phyloP scores from a whole-genome alignment of 2,888 invertebrate genomes.

The Branchipolynoe longqiensis region DNA sequence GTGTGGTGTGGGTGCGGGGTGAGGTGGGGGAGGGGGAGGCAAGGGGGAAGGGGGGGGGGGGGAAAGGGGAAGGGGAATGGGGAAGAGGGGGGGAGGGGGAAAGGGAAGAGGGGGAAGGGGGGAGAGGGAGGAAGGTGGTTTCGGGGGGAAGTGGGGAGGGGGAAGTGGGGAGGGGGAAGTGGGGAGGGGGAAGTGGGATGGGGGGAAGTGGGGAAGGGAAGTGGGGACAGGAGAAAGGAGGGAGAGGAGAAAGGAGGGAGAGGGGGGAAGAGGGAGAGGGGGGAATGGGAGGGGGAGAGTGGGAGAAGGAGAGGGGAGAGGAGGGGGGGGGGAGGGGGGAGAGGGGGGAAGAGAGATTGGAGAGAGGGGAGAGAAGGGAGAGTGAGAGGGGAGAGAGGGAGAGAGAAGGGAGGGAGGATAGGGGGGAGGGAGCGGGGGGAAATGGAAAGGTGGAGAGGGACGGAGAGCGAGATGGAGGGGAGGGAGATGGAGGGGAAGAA shows the following conservation, averaged over 20 bases:
- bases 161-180: conserved; percentile 1
- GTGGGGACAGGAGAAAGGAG: conserved; percentile 3
- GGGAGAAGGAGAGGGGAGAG: too few relatives aligned
- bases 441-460: too few relatives aligned
- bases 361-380: too few relatives aligned
- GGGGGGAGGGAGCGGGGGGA: too few relatives aligned
- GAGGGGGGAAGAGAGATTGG: not conserved
- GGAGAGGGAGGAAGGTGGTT: not conserved
- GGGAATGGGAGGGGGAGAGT: too few relatives aligned
- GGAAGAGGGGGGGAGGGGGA: not conserved
- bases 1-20: not conserved
- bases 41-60: not conserved
- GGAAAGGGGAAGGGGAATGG: not conserved
- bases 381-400: too few relatives aligned
- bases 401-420: too few relatives aligned
- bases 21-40: too few relatives aligned
- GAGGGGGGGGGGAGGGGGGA: conserved; percentile 14
- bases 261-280: too few relatives aligned
- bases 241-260: too few relatives aligned
- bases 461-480: too few relatives aligned
- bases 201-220: not conserved
- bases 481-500: too few relatives aligned
- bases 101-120: not conserved
- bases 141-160: not conserved
- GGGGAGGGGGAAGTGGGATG: not conserved